Conservation (phyloP, 2,113 vertebrate species). For the Sinocyclocheilus anophthalmus region DNA sequence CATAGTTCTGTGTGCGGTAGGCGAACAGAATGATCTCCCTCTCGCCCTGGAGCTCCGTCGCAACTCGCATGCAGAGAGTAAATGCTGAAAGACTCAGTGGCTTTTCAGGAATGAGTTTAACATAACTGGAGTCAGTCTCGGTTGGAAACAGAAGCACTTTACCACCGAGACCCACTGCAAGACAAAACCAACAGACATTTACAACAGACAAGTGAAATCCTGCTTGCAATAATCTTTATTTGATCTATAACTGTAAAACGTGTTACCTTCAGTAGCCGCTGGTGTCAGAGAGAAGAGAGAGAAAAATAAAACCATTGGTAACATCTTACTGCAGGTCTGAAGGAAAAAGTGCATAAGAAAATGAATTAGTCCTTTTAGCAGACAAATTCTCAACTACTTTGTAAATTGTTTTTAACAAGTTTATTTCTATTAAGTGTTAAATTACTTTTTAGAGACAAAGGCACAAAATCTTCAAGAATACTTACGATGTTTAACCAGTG, state of each 20-base stretch:
- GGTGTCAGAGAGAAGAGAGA: constrained; percentile 50
- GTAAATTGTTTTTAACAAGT: background rate
- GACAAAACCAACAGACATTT: background rate
- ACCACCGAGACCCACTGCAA: constrained; percentile 65
- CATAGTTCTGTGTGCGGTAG: constrained; percentile 71
- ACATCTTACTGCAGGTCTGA: constrained; percentile 41
- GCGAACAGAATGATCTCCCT: constrained; percentile 26
- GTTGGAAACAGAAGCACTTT: constrained; percentile 45
- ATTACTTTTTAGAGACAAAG: too few relatives aligned
- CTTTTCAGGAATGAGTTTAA: too few relatives aligned
- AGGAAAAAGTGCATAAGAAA: background rate
- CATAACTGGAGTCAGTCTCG: too few relatives aligned
- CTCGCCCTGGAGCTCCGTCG: too few relatives aligned
- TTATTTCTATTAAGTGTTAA: background rate
- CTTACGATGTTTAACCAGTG: background rate
- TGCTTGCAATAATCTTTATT: constrained; percentile 50
- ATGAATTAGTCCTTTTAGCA: background rate
- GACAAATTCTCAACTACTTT: background rate
- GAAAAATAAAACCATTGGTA: background rate
- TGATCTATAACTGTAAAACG: too few relatives aligned
- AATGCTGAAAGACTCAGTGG: too few relatives aligned
- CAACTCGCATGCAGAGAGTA: too few relatives aligned
- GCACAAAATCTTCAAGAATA: background rate
- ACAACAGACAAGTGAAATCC: constrained; percentile 16
- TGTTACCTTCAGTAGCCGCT: constrained; percentile 62